Percentiles rank a stretch among this genome's conserved stretches.
Conservation (phyloP, 2,888 invertebrate genomes). For the Bellardia bayeri region DNA sequence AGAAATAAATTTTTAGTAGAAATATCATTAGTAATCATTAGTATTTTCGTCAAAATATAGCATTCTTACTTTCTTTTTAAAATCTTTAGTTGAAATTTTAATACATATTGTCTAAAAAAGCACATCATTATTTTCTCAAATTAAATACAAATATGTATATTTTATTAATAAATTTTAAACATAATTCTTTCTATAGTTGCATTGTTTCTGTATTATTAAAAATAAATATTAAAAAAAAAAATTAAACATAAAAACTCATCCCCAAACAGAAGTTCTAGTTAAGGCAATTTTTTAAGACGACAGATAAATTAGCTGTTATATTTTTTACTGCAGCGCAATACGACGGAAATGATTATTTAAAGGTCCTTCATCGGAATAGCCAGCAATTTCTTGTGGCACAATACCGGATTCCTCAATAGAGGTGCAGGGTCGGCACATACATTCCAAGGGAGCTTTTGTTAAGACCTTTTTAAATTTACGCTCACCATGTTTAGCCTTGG, state of each 20-base stretch:
- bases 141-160: no score
- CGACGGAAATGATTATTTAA: conserved; percentile 92
- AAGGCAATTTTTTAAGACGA: conserved; percentile 3
- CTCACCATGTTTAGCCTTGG: conserved; percentile 94
- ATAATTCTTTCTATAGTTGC: conserved; percentile 26
- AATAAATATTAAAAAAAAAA: neutral
- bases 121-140: no score
- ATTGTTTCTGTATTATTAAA: conserved; percentile 1
- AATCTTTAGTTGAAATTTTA: no score
- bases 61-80: no score
- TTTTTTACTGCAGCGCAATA: conserved; percentile 86
- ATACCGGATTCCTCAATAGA: conserved; percentile 94
- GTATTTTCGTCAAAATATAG: no score
- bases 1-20: no score
- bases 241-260: conserved; percentile 15
- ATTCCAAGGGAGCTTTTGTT: conserved; percentile 96
- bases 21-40: no score
- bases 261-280: neutral
- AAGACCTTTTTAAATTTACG: conserved; percentile 93
- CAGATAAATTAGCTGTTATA: neutral
- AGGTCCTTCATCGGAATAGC: conserved; percentile 92
- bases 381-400: conserved; percentile 95
- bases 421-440: conserved; percentile 97
- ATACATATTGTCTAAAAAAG: no score
- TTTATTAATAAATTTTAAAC: no score